phyloP scores from a whole-genome alignment of 1,140 invertebrate species.

The Tenebrio molitor region DNA sequence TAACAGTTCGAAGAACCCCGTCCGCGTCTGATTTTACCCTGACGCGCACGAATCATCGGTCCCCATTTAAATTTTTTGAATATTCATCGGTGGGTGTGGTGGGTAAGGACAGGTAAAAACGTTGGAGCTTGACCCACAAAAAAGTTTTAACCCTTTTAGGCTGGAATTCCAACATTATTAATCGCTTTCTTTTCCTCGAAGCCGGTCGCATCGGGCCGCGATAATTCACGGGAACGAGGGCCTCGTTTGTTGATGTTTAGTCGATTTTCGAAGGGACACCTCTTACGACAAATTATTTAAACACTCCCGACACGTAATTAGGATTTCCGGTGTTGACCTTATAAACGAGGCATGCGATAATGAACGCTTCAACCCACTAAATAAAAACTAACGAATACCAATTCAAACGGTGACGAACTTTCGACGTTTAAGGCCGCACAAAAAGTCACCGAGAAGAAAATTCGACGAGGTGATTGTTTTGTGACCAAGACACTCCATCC shows the following conservation, averaged over 20 bases:
- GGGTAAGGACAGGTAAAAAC: conserved; percentile 19
- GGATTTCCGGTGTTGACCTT: conserved; percentile 39
- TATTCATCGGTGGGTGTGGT: conserved; percentile 29
- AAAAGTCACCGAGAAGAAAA: background rate
- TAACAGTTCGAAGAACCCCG: conserved; percentile 8
- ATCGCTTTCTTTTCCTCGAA: conserved; percentile 26
- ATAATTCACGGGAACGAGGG: background rate
- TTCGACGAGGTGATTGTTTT: background rate
- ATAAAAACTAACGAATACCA: conserved; percentile 29
- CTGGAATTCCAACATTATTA: conserved; percentile 32
- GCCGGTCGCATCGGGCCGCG: background rate
- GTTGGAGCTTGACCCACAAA: conserved; percentile 40
- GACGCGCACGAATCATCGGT: background rate
- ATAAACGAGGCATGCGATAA: conserved; percentile 29
- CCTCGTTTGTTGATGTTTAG: conserved; percentile 3
- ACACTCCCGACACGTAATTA: conserved; percentile 30
- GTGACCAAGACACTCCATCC: background rate
- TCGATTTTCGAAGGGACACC: conserved; percentile 3
- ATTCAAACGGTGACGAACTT: background rate
- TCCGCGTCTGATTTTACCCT: background rate
- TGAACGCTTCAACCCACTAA: conserved; percentile 16
- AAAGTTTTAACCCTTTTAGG: conserved; percentile 43
- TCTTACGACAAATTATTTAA: conserved; percentile 38
- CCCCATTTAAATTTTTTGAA: conserved; percentile 33
- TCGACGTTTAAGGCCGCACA: conserved; percentile 8